These are phyloP conservation scores for Sinodicranocentrus sp. DNA, from an alignment of 2,888 invertebrate genomes.

Conservation along the genomic window DNA sequence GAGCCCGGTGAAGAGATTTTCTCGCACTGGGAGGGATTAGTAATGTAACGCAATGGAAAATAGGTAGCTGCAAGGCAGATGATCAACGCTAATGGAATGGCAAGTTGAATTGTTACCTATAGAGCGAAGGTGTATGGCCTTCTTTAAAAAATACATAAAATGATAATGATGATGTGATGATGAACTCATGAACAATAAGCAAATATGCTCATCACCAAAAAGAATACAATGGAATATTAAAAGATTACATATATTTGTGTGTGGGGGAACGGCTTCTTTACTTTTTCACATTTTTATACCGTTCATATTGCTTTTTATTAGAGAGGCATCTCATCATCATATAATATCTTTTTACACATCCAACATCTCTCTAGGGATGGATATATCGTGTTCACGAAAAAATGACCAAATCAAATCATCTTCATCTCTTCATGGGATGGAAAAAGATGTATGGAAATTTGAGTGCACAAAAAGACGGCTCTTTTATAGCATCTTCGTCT, in stretches of 20 bases:
- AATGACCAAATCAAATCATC: slow-evolving; percentile 27
- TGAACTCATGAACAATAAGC: slow-evolving; percentile 55
- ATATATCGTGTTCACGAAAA: slow-evolving; percentile 5
- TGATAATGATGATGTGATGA: slow-evolving; percentile 52
- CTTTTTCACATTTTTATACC: too few relatives aligned
- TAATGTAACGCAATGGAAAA: slow-evolving; percentile 31
- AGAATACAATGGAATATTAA: background rate
- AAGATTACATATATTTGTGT: background rate
- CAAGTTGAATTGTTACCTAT: too few relatives aligned
- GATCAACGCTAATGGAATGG: too few relatives aligned
- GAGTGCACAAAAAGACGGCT: slow-evolving; percentile 24
- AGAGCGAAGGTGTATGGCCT: slow-evolving; percentile 51
- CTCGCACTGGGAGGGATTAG: slow-evolving; percentile 22
- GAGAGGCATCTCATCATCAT: background rate
- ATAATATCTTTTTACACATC: background rate
- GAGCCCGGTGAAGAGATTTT: background rate
- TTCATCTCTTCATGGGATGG: slow-evolving; percentile 21
- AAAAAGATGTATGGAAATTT: slow-evolving; percentile 45
- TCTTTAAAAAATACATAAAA: slow-evolving; percentile 26
- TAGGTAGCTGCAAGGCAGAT: too few relatives aligned
- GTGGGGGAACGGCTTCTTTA: slow-evolving; percentile 10
- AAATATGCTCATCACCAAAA: slow-evolving; percentile 4
- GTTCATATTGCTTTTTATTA: too few relatives aligned
- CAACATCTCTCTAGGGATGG: background rate
- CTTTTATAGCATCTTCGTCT: slow-evolving; percentile 11